Evolutionary conservation across 2,888 invertebrate species (phyloP), one percentile per base, ranked within the genome.

Genomic region (Scaptomyza flava): DNA sequence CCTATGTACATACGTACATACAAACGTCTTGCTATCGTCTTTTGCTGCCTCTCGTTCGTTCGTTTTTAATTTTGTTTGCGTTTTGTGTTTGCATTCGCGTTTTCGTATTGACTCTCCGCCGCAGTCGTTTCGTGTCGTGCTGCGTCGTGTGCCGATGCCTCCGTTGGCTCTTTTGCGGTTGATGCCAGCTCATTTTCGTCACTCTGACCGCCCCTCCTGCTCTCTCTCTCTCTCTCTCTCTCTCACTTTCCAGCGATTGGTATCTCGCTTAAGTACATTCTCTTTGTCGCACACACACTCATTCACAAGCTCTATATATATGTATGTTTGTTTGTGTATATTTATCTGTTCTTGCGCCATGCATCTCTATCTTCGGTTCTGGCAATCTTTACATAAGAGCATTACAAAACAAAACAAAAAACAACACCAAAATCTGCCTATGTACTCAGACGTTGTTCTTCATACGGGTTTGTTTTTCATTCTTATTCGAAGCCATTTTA

Each of bases 401-500:
- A 57, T 12, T 12, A 43, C 43, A 43, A 11, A 7, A 14, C 14
- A 41, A 7, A 12, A 47, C 30, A 50, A 73, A 17, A 17, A 17
- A 1, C 23, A 23, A 23, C 23, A 23, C 3, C 23, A 64, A 75
- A 77, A 74, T 17, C 68, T 72, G 66, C 70, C 73, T 75, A 74
- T 81, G 61, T 56, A 36, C 59, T 72, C 56, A 34, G 62, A 41
- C 51, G 50, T 59, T 50, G 43, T 64, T 59, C 54, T 54, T 54
- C 50, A 48, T 51, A 54, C 47, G 23, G 27, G 38, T 61, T 62
- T 63, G 68, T 61, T 59, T 59, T 68, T 57, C 75, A 80, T 80
- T 82, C 73, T 78, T 68, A 57, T 67, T 83, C 74, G 81, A 52
- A 73, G 84, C 81, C 87, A 86, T 82, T 87, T 87, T 81, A 83